Evolutionary conservation across 1,140 invertebrate species (phyloP), one percentile per base, ranked within the genome.

Genomic region (Drosophila eugracilis): DNA sequence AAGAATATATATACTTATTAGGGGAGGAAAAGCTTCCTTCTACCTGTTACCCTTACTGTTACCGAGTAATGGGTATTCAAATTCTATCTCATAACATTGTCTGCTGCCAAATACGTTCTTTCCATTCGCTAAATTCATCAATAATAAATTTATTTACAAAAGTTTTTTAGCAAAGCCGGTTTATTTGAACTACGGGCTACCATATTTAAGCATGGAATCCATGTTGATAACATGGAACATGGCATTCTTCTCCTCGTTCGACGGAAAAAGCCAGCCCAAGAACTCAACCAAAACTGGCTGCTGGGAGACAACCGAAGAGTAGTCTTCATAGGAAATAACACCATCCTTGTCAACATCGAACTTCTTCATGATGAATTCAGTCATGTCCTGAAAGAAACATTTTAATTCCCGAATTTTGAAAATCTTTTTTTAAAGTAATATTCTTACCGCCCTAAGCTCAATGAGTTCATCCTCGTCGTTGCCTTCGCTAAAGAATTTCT

Each of bases 331-430:
- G 1, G 94, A 95, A 21, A 97, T 94, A 59, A 94, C 93, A 1
- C 96, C 95, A 84, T 97, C 96, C 66, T 95, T 93, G 89, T 97
- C 96, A 1, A 93, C 53, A 78, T 97, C 96, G 91, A 97, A 93
- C 55, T 95, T 95, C 72, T 95, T 96, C 15, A 96, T 90, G 50
- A 96, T 92, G 14, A 96, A 93, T 72, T 98, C 97, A 14, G 44
- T 47, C 73, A 75, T 75, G 30, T 75, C 73, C 73, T 74, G n/a
- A 9, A 3, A 7, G 6, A 0, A 5, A 19, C 3, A 3, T 5
- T 14, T 10, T 10, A 32, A 12, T 17, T n/a, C n/a, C n/a, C n/a
- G n/a, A 42, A 10, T 6, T 1, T 3, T 5, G 10, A 3, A 32
- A 2, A n/a, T n/a, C n/a, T 12, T 17, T 15, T n/a, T 22, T 3